Evolutionary conservation across 2,888 invertebrate species (phyloP), one percentile per base, ranked within the genome.

Genomic region (Leptinotarsa peninsularis): DNA sequence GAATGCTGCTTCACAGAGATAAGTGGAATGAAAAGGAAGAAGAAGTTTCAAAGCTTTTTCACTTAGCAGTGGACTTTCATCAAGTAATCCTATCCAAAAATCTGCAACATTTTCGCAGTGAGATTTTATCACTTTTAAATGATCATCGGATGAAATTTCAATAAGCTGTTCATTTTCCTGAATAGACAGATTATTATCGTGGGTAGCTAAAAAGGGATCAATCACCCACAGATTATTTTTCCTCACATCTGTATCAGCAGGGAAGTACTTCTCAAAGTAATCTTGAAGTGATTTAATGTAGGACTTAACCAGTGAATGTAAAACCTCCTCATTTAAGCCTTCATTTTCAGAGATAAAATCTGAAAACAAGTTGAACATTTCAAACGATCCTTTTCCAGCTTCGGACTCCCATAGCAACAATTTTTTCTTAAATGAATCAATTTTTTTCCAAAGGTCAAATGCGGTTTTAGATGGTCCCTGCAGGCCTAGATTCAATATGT

Each of bases 21-120:
- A 33, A 33, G 33, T 66, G 33, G 23, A 66, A 66, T 66, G 27
- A 66, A 66, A 66, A 66, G 66, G 27, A 66, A 66, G 56, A 56
- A 56, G 66, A 33, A 33, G 33, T 33, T 33, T 33, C 33, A 33
- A 33, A 33, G 33, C 33, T 33, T 33, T 33, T 33, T 33, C 33
- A 33, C 66, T 66, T 66, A 66, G 66, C 66, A 66, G 63, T 63
- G 63, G 63, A 63, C 63, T 33, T 33, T 33, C 33, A 33, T 33
- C 33, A 66, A 66, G 66, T 66, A 66, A 66, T 66, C 66, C 66
- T 66, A 66, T 66, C 66, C 66, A 66, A 66, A 66, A 66, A 66
- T 66, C 66, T 27, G 33, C 66, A 14, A 66, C 66, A 66, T 66
- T 66, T 66, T 66, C 66, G 66, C 18, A 66, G 33, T 33, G 33